Percentiles rank a stretch among this genome's conserved stretches.
Evolutionary conservation across 35 echinoderm and acorn worm species (phyloP).

Genomic region (Strongylocentrotus purpuratus): DNA sequence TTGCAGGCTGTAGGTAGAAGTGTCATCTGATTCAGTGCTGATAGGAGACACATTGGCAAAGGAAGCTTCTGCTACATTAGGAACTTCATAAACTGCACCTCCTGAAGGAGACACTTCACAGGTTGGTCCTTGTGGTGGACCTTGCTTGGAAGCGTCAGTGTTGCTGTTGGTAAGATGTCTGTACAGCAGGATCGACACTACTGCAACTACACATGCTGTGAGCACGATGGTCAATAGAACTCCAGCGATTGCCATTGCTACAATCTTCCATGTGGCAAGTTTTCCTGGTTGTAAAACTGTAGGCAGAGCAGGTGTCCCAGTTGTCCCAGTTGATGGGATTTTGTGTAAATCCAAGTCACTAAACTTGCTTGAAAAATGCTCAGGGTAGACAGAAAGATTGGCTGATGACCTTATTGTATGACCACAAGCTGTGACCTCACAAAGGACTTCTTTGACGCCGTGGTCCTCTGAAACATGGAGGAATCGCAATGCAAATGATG

Average conservation of each 20-base stretch:
- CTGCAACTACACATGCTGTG: constrained; percentile 1
- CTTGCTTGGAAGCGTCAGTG: background rate
- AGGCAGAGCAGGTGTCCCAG: background rate
- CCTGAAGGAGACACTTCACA: background rate
- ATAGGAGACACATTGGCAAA: background rate
- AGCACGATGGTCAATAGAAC: background rate
- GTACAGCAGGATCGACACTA: background rate
- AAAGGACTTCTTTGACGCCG: background rate
- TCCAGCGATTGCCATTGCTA: background rate
- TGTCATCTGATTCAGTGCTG: background rate
- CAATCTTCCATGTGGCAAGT: background rate
- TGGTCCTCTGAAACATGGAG: background rate
- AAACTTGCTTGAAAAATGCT: background rate
- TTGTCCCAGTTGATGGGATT: background rate
- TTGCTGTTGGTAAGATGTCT: background rate
- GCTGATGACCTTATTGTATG: background rate
- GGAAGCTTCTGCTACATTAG: background rate
- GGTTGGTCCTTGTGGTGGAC: background rate
- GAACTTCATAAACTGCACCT: background rate
- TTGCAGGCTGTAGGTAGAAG: background rate
- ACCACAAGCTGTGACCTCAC: background rate
- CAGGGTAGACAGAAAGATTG: background rate
- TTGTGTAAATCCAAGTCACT: background rate
- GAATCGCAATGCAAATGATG: background rate
- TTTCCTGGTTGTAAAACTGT: background rate